These are phyloP conservation scores for Haplochromis burtoni DNA, from an alignment of 2,113 vertebrate genomes.

Conservation along the genomic window DNA sequence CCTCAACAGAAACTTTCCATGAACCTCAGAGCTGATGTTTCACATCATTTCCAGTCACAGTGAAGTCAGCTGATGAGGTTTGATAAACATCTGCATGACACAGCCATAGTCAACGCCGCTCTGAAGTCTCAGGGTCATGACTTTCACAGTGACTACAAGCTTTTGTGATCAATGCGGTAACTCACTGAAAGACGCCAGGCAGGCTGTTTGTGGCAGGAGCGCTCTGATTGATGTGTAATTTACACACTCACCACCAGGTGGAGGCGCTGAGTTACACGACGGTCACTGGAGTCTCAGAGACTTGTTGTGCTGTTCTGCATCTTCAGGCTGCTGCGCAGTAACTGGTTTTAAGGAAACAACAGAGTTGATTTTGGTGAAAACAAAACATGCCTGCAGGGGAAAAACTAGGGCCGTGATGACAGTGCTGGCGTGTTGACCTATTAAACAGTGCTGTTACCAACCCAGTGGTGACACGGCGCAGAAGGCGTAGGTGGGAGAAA, in stretches of 20 bases:
- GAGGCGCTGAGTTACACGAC: neutral
- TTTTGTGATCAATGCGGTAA: neutral
- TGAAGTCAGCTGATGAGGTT: constrained; percentile 47
- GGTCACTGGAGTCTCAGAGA: neutral
- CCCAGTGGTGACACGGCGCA: neutral
- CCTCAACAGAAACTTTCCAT: constrained; percentile 13
- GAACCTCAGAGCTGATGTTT: neutral
- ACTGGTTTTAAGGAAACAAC: neutral
- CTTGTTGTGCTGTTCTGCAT: neutral
- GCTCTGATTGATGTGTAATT: neutral
- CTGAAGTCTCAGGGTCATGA: neutral
- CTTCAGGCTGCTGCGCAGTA: neutral
- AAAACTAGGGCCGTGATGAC: neutral
- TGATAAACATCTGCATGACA: neutral
- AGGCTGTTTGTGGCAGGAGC: neutral
- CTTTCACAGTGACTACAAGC: neutral
- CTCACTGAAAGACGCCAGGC: neutral
- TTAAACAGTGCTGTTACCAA: neutral
- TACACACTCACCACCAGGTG: neutral
- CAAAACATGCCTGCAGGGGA: neutral
- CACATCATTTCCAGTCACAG: constrained; percentile 31
- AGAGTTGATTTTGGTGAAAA: neutral
- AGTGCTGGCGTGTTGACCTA: neutral
- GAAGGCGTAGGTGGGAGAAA: neutral
- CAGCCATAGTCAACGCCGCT: neutral